Percentiles rank a stretch among this genome's conserved stretches.
Conservation (phyloP, 2,888 invertebrate species). For the Pristionchus fissidentatus region DNA sequence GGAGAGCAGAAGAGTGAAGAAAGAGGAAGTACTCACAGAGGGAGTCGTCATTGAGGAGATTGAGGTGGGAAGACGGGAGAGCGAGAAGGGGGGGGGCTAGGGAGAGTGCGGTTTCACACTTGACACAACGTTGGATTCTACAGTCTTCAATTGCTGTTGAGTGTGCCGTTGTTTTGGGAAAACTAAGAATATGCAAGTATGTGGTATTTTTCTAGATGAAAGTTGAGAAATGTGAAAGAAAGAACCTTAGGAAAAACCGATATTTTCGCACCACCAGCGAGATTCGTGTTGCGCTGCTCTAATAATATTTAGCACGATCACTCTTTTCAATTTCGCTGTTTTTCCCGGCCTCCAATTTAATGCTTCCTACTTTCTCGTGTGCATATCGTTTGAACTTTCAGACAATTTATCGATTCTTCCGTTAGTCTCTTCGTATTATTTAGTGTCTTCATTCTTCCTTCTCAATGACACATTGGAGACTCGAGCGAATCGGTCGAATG, state of each 20-base stretch:
- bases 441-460: background rate
- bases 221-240: background rate
- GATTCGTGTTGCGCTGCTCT: too few species aligned
- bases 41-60: constrained; percentile 38
- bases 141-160: too few species aligned
- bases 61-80: background rate
- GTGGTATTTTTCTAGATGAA: background rate
- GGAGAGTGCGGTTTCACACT: too few species aligned
- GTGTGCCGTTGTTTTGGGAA: too few species aligned
- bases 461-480: background rate
- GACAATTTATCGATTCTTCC: constrained; percentile 24
- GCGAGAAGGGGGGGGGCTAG: background rate
- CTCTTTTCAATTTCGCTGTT: too few species aligned
- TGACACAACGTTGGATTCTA: too few species aligned
- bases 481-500: constrained; percentile 3
- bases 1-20: background rate
- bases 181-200: too few species aligned
- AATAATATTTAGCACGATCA: too few species aligned
- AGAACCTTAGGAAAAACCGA: background rate
- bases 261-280: too few species aligned
- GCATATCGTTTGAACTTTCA: too few species aligned
- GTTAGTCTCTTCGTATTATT: constrained; percentile 25
- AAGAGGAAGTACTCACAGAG: background rate
- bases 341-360: too few species aligned
- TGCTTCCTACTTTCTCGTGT: too few species aligned